phyloP scores from a whole-genome alignment of 2,888 invertebrate genomes.

The Amphipyra tragopoginis region DNA sequence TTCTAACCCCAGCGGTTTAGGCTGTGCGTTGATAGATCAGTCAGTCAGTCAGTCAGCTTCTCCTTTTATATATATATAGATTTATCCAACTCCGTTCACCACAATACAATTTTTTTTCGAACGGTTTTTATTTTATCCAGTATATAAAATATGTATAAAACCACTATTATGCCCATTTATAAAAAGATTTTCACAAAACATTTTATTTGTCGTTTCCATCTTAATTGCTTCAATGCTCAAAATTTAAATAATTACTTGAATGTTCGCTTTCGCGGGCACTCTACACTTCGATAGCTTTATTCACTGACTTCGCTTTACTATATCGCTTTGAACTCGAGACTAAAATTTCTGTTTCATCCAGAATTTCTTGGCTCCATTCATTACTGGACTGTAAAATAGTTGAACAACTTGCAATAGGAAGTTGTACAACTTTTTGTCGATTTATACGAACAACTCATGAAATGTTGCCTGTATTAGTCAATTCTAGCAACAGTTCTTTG shows the following conservation, averaged over 20 bases:
- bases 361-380: slow-evolving; percentile 45
- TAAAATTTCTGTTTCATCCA: slow-evolving; percentile 27
- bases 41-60: too few relatives aligned
- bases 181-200: too few relatives aligned
- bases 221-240: neutral
- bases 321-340: slow-evolving; percentile 32
- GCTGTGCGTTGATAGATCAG: too few relatives aligned
- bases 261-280: slow-evolving; percentile 20
- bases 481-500: slow-evolving; percentile 20
- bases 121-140: too few relatives aligned
- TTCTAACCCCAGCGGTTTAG: too few relatives aligned
- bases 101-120: too few relatives aligned
- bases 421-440: slow-evolving; percentile 36
- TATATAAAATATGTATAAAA: too few relatives aligned
- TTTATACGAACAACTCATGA: slow-evolving; percentile 32
- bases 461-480: slow-evolving; percentile 45
- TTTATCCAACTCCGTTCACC: too few relatives aligned
- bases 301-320: slow-evolving; percentile 37
- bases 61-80: too few relatives aligned
- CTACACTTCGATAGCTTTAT: slow-evolving; percentile 45
- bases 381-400: slow-evolving; percentile 47
- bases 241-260: slow-evolving; percentile 40
- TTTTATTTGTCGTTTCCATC: too few relatives aligned
- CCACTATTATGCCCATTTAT: too few relatives aligned
- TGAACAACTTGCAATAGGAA: slow-evolving; percentile 25